Evolutionary conservation across 2,888 invertebrate genomes (phyloP).

Genomic region (Melipona bicolor): DNA sequence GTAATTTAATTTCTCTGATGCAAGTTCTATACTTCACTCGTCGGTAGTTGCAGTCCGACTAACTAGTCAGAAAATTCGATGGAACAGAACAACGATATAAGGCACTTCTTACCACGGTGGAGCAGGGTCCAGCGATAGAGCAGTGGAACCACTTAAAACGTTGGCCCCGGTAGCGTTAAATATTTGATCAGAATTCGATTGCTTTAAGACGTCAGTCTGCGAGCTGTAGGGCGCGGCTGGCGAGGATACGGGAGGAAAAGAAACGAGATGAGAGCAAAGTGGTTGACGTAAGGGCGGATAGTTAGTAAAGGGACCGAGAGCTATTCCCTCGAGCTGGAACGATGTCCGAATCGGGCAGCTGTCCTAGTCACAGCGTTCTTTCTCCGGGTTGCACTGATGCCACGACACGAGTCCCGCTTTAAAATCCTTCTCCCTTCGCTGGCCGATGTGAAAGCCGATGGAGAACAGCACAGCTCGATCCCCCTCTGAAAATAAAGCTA

Average conservation of each 20-base stretch:
- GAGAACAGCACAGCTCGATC: constrained; percentile 45
- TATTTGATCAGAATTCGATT: constrained; percentile 83
- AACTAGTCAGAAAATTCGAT: constrained; percentile 21
- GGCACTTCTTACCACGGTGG: constrained; percentile 70
- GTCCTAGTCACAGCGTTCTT: constrained; percentile 76
- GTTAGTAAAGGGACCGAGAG: constrained; percentile 68
- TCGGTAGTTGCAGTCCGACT: too few species aligned
- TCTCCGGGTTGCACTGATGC: constrained; percentile 52
- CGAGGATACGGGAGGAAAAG: constrained; percentile 50
- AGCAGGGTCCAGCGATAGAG: constrained; percentile 64
- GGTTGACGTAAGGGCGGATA: constrained; percentile 71
- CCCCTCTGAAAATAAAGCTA: constrained; percentile 76
- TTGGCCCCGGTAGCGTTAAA: constrained; percentile 78
- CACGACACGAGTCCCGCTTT: constrained; percentile 70
- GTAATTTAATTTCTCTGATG: too few species aligned
- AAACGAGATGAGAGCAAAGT: constrained; percentile 49
- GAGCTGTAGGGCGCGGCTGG: constrained; percentile 63
- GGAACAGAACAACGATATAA: constrained; percentile 60
- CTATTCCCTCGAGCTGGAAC: constrained; percentile 79
- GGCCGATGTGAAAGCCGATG: constrained; percentile 35
- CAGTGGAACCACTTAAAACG: constrained; percentile 73
- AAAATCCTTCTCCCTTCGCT: constrained; percentile 72
- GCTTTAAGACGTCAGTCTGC: constrained; percentile 78
- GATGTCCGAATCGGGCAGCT: constrained; percentile 79
- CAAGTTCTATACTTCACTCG: too few species aligned